phyloP scores from a whole-genome alignment of 2,888 invertebrate genomes.

The Spodoptera picta region DNA sequence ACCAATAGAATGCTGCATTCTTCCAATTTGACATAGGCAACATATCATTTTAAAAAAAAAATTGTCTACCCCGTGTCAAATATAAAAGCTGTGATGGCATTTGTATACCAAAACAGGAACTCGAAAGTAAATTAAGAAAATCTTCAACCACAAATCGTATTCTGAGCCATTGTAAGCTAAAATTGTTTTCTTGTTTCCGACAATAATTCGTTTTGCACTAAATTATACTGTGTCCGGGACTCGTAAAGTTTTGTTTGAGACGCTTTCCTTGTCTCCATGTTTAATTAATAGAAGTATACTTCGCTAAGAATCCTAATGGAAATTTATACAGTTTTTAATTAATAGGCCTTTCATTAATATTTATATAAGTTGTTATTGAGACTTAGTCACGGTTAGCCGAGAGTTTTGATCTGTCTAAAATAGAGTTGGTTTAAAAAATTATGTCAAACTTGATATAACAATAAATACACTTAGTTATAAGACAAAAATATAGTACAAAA shows the following conservation, averaged over 20 bases:
- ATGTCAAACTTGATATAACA: too few relatives aligned
- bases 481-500: too few relatives aligned
- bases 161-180: slow-evolving; percentile 60
- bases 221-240: slow-evolving; percentile 77
- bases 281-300: slow-evolving; percentile 71
- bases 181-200: slow-evolving; percentile 75
- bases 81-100: too few relatives aligned
- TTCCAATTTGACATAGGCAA: too few relatives aligned
- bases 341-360: slow-evolving; percentile 56
- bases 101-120: too few relatives aligned
- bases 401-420: slow-evolving; percentile 3
- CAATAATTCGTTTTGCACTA: slow-evolving; percentile 75
- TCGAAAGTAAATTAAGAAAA: too few relatives aligned
- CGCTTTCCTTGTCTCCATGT: slow-evolving; percentile 66
- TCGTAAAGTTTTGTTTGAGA: slow-evolving; percentile 69
- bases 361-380: slow-evolving; percentile 50
- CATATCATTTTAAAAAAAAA: too few relatives aligned
- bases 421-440: too few relatives aligned
- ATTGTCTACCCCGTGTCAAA: too few relatives aligned
- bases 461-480: too few relatives aligned
- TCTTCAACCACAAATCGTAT: slow-evolving; percentile 11
- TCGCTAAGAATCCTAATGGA: slow-evolving; percentile 58
- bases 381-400: slow-evolving; percentile 25
- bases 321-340: slow-evolving; percentile 68
- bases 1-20: too few relatives aligned